Evolutionary conservation across 2,888 invertebrate species (phyloP).

Genomic region (Sericinus montela): DNA sequence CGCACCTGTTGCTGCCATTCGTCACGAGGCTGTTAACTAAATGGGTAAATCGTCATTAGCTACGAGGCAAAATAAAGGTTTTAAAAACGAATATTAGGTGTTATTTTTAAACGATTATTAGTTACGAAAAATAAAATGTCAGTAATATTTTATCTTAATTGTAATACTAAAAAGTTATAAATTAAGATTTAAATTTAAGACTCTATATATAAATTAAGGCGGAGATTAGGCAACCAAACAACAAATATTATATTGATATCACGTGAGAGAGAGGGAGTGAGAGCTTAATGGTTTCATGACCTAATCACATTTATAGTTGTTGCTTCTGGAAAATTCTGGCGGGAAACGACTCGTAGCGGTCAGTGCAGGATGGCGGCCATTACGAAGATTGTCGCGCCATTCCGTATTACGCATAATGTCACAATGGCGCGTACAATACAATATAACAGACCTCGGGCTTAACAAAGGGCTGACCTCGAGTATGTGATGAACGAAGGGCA

Average conservation of each 20-base stretch:
- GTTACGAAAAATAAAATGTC: too few relatives aligned
- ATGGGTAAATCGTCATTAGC: too few relatives aligned
- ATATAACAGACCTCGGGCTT: neutral
- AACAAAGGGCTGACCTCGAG: constrained; percentile 13
- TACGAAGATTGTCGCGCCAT: constrained; percentile 52
- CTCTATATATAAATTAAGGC: too few relatives aligned
- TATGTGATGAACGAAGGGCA: constrained; percentile 4
- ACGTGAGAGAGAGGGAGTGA: constrained; percentile 11
- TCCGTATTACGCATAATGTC: constrained; percentile 33
- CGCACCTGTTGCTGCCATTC: too few relatives aligned
- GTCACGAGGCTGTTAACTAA: too few relatives aligned
- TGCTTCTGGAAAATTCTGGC: constrained; percentile 71
- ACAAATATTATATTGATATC: constrained; percentile 12
- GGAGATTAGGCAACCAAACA: too few relatives aligned
- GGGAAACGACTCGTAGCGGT: constrained; percentile 46
- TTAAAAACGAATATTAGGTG: too few relatives aligned
- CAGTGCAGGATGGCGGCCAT: constrained; percentile 60
- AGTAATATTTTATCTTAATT: too few relatives aligned
- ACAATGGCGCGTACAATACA: constrained; percentile 30
- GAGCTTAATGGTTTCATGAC: constrained; percentile 23
- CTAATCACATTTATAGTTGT: constrained; percentile 27
- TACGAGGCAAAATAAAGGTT: too few relatives aligned
- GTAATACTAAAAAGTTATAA: too few relatives aligned
- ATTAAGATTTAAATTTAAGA: too few relatives aligned
- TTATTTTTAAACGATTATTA: too few relatives aligned